A percentile compares a stretch with the other conserved stretches of the same genome.
phyloP scores from a whole-genome alignment of 2,797 vertebrate genomes.

The Enteromius radiatus region DNA sequence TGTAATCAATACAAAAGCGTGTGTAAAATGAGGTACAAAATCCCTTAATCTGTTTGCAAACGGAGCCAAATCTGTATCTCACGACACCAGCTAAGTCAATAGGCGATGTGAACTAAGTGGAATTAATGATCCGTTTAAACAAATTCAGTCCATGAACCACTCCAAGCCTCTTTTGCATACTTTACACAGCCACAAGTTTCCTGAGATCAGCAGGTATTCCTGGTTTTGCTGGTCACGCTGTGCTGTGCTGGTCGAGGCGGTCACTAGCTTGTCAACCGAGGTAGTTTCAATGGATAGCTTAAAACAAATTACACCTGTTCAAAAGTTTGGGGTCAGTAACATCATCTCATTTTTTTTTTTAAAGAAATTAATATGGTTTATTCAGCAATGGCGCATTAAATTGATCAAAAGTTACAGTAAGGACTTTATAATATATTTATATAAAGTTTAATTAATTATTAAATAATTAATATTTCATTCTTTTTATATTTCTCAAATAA shows the following conservation, averaged over 20 bases:
- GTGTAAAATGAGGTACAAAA: slow-evolving; percentile 26
- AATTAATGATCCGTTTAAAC: slow-evolving; percentile 49
- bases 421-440: neutral
- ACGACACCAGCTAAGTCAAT: slow-evolving; percentile 39
- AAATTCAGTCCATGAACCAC: slow-evolving; percentile 25
- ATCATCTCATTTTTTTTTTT: neutral
- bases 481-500: neutral
- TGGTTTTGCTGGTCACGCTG: neutral
- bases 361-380: neutral
- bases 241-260: neutral
- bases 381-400: neutral
- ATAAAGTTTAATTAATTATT: no score
- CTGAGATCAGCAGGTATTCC: neutral
- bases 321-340: neutral
- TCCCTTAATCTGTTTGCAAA: slow-evolving; percentile 46
- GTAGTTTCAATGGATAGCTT: neutral
- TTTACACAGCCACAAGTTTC: neutral
- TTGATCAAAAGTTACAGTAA: neutral
- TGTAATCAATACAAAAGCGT: slow-evolving; percentile 30
- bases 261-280: neutral
- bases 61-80: slow-evolving; percentile 39
- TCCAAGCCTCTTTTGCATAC: slow-evolving; percentile 1
- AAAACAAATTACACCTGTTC: neutral
- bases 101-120: slow-evolving; percentile 31
- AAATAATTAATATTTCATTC: neutral